These are phyloP conservation scores for Drosophila rufa DNA, from an alignment of 1,140 invertebrate genomes.

Conservation along the genomic window DNA sequence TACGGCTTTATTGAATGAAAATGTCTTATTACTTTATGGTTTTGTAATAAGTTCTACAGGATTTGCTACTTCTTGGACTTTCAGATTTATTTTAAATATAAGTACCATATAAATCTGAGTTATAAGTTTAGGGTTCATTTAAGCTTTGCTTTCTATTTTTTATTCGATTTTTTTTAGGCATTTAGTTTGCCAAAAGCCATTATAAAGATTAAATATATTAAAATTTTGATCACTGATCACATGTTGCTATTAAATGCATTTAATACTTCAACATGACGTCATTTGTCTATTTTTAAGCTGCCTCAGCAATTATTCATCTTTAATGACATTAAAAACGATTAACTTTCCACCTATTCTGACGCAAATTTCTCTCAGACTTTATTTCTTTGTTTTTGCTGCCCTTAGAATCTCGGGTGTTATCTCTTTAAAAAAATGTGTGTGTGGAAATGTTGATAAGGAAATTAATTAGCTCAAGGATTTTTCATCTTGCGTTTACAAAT, in stretches of 20 bases:
- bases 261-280: constrained; percentile 3
- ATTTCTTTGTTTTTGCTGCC: constrained; percentile 20
- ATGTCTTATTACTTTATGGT: not conserved
- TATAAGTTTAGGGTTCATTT: not conserved
- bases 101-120: too few relatives aligned
- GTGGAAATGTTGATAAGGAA: constrained; percentile 2
- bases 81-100: not conserved
- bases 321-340: not conserved
- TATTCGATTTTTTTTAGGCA: not conserved
- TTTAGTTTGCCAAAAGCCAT: not conserved
- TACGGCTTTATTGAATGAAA: not conserved
- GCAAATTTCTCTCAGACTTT: constrained; percentile 5
- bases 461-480: constrained; percentile 23
- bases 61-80: not conserved
- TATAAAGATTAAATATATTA: constrained; percentile 1
- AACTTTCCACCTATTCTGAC: constrained; percentile 16
- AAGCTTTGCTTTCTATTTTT: not conserved
- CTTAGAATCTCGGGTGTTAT: constrained; percentile 18
- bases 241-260: not conserved
- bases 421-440: not conserved
- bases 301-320: constrained; percentile 11
- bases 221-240: not conserved
- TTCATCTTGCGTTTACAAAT: not conserved
- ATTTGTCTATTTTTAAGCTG: constrained; percentile 1
- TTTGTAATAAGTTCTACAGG: not conserved